phyloP scores from a whole-genome alignment of 2,113 vertebrate species.

The Ceratotherium simum region DNA sequence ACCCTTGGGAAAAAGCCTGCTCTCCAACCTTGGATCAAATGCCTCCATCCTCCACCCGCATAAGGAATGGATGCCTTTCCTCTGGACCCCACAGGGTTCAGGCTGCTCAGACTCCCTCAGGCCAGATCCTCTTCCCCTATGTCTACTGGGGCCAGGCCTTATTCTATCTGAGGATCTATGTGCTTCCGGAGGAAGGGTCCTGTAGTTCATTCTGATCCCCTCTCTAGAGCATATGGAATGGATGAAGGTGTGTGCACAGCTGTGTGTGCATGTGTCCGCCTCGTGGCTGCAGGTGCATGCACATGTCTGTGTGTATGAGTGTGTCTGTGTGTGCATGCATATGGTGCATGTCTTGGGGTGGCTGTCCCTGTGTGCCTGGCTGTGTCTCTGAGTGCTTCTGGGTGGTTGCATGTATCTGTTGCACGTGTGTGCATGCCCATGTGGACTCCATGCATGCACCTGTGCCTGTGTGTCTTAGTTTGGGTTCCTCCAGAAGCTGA shows the following conservation, averaged over 20 bases:
- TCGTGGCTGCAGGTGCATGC: accelerated
- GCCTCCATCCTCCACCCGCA: too few relatives aligned
- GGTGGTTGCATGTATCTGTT: background rate
- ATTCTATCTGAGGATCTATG: background rate
- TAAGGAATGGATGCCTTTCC: background rate
- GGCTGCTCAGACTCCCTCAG: background rate
- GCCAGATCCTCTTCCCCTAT: background rate
- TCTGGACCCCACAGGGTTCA: too few relatives aligned
- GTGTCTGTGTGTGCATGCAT: background rate
- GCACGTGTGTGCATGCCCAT: background rate
- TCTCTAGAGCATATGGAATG: background rate
- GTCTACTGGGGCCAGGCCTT: background rate
- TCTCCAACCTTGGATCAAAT: background rate
- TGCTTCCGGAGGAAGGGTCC: background rate
- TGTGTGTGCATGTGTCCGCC: background rate
- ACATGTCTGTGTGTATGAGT: too few relatives aligned
- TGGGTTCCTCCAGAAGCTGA: background rate
- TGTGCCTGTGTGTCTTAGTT: background rate
- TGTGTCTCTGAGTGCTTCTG: background rate
- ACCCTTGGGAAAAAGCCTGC: background rate
- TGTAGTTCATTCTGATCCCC: background rate
- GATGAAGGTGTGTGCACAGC: too few relatives aligned
- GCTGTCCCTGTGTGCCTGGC: background rate
- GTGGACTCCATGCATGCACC: background rate
- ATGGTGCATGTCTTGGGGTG: background rate